Percentiles rank a stretch among this genome's conserved stretches.
These are phyloP conservation scores for Chlorocebus sabaeus DNA, from an alignment of 2,113 vertebrate species.

Conservation along the genomic window DNA sequence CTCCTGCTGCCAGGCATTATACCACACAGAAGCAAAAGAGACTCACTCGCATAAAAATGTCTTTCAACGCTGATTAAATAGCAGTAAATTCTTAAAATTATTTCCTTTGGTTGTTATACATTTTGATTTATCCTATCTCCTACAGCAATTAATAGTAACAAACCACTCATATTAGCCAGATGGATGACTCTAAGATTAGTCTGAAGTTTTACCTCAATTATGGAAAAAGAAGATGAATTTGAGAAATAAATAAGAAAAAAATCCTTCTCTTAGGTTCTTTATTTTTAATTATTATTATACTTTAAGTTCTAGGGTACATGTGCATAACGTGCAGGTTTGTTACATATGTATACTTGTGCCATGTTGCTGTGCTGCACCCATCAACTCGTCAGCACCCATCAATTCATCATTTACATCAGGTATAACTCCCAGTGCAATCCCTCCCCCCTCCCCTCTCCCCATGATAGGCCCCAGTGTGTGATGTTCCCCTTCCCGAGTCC, in stretches of 20 bases:
- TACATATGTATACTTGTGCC: no score
- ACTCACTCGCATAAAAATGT: constrained; percentile 22
- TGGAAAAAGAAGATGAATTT: constrained; percentile 15
- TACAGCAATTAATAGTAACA: constrained; percentile 44
- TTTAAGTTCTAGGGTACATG: no score
- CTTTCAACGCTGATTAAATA: constrained; percentile 49
- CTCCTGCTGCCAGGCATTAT: background rate
- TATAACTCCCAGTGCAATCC: no score
- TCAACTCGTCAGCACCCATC: no score
- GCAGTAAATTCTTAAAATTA: background rate
- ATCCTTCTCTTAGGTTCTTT: background rate
- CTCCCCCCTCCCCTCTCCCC: no score
- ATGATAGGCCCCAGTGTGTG: no score
- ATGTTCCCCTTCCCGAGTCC: no score
- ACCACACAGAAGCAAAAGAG: background rate
- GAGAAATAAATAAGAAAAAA: background rate
- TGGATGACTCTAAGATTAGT: constrained; percentile 27
- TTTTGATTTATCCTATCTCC: constrained; percentile 28
- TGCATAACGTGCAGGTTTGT: no score
- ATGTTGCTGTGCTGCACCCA: no score
- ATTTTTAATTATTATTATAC: no score
- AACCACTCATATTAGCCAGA: background rate
- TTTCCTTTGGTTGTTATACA: background rate
- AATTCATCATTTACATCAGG: no score
- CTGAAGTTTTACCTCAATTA: constrained; percentile 30